A percentile compares a stretch with the other conserved stretches of the same genome.
Conservation (phyloP, 2,888 invertebrate genomes). For the Ophion obscuratus region DNA sequence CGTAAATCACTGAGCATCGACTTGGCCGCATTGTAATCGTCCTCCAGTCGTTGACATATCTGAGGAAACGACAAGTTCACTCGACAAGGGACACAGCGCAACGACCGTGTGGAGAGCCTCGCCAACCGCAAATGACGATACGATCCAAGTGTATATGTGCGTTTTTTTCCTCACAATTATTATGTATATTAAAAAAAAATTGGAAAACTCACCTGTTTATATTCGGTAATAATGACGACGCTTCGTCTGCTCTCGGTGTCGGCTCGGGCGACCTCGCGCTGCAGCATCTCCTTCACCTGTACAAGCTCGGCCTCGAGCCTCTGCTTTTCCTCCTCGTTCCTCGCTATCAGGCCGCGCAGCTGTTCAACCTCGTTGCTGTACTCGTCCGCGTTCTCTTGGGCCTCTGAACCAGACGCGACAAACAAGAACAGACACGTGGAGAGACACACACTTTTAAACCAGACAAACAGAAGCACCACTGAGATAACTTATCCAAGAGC, state of each 20-base stretch:
- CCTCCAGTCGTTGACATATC: slow-evolving; percentile 94
- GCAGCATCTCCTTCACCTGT: slow-evolving; percentile 91
- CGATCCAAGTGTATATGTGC: slow-evolving; percentile 34
- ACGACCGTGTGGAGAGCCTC: not conserved
- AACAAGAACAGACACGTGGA: slow-evolving; percentile 5
- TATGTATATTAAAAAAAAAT: not conserved
- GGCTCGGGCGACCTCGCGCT: slow-evolving; percentile 90
- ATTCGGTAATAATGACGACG: slow-evolving; percentile 94
- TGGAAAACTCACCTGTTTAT: slow-evolving; percentile 88
- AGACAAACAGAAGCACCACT: slow-evolving; percentile 3
- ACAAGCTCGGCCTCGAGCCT: slow-evolving; percentile 88
- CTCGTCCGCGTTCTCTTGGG: slow-evolving; percentile 86
- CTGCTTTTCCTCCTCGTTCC: slow-evolving; percentile 90
- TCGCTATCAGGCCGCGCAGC: slow-evolving; percentile 86
- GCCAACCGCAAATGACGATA: too few relatives aligned
- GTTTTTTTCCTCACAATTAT: slow-evolving; percentile 17
- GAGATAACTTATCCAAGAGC: too few relatives aligned
- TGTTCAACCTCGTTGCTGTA: slow-evolving; percentile 87
- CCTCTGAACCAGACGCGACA: slow-evolving; percentile 83
- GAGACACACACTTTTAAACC: not conserved
- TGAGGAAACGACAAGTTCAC: slow-evolving; percentile 71
- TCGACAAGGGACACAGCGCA: not conserved
- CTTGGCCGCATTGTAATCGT: slow-evolving; percentile 89
- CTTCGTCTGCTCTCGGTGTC: slow-evolving; percentile 91
- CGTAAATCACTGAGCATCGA: slow-evolving; percentile 87